Conservation (phyloP, 2,888 invertebrate genomes). For the Myathropa florea region DNA sequence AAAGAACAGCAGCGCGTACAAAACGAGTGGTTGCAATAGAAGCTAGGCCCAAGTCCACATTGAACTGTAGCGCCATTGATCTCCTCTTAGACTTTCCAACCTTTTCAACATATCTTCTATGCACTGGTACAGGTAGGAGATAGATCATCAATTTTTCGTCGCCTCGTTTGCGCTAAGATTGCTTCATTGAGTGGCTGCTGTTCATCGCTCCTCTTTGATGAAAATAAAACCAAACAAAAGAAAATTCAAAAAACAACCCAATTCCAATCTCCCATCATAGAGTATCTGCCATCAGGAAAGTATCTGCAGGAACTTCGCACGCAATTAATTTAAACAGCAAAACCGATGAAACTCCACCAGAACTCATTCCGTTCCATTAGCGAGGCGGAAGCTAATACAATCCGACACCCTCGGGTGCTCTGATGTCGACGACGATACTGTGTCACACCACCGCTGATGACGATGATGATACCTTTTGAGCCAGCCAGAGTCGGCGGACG, state of each 20-base stretch:
- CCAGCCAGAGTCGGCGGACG: neutral
- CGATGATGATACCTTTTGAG: neutral
- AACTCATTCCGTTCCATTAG: constrained; percentile 40
- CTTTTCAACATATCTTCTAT: too few relatives aligned
- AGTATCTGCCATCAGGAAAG: neutral
- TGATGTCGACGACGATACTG: neutral
- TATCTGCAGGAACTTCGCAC: constrained; percentile 16
- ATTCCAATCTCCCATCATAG: neutral
- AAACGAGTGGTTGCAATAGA: too few relatives aligned
- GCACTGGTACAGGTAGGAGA: too few relatives aligned
- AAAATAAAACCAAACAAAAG: neutral
- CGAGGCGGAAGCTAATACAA: constrained; percentile 27
- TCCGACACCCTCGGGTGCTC: constrained; percentile 1
- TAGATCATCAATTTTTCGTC: neutral
- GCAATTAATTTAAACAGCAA: constrained; percentile 38
- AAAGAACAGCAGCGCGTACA: too few relatives aligned
- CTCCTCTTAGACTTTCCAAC: too few relatives aligned
- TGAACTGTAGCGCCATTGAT: too few relatives aligned
- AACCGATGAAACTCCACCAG: constrained; percentile 36
- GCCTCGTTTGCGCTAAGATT: neutral
- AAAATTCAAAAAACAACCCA: neutral
- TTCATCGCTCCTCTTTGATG: neutral
- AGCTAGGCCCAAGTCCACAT: too few relatives aligned
- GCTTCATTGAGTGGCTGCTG: neutral
- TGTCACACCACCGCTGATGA: neutral